Evolutionary conservation across 2,888 invertebrate species (phyloP).

Genomic region (Cosmia pyralina): DNA sequence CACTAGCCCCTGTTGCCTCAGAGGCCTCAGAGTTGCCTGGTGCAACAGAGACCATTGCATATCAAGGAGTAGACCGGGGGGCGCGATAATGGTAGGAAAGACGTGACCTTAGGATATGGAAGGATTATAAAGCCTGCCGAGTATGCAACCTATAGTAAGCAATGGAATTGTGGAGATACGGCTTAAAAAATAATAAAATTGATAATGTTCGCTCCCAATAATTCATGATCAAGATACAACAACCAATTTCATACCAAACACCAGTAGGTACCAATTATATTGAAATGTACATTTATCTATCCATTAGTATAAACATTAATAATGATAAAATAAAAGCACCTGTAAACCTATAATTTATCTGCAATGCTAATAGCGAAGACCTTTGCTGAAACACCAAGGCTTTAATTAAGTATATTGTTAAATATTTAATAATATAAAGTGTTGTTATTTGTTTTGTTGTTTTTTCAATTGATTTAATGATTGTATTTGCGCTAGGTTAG

Average conservation of each 20-base stretch:
- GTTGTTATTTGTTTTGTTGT: constrained; percentile 10
- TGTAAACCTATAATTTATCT: constrained; percentile 55
- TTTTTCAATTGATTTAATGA: constrained; percentile 50
- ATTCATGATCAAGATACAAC: constrained; percentile 26
- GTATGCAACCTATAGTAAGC: no score
- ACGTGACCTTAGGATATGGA: no score
- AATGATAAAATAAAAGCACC: constrained; percentile 34
- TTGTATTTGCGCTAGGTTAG: constrained; percentile 32
- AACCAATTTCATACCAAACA: constrained; percentile 46
- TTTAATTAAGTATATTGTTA: constrained; percentile 59
- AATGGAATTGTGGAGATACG: no score
- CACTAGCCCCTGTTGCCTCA: no score
- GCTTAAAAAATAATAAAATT: background rate
- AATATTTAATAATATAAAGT: constrained; percentile 27
- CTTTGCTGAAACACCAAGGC: constrained; percentile 60
- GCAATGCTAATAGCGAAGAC: constrained; percentile 54
- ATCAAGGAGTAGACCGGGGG: no score
- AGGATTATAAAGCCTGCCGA: no score
- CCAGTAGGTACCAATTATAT: constrained; percentile 54
- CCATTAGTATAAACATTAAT: constrained; percentile 48
- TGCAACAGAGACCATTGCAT: no score
- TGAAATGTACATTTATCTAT: constrained; percentile 54
- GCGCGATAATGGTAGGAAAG: no score
- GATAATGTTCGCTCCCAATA: background rate
- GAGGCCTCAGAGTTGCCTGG: no score